Conservation (phyloP, 2,888 invertebrate genomes). For the Machimus atricapillus region DNA sequence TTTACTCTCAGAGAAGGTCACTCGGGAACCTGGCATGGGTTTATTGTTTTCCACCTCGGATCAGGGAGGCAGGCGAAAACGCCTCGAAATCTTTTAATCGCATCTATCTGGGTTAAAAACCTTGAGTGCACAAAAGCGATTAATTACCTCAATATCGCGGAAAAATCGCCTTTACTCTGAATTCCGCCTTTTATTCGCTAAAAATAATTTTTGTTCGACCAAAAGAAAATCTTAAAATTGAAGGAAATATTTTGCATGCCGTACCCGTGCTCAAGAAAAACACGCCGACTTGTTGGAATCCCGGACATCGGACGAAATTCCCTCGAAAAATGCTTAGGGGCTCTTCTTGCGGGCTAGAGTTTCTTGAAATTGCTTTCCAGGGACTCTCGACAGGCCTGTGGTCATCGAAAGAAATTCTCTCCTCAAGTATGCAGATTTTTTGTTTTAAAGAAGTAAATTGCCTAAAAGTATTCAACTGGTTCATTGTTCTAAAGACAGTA, state of each 20-base stretch:
- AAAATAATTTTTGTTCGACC: neutral
- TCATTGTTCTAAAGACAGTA: neutral
- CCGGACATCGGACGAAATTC: conserved; percentile 11
- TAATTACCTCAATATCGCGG: neutral
- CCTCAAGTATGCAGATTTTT: conserved; percentile 39
- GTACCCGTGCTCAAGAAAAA: neutral
- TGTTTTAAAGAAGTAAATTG: conserved; percentile 26
- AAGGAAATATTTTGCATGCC: conserved; percentile 26
- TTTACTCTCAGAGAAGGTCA: conserved; percentile 2
- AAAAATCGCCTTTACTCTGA: neutral
- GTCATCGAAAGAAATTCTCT: neutral
- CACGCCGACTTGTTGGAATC: neutral
- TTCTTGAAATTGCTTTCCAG: neutral
- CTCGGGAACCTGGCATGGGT: neutral
- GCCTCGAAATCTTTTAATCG: neutral
- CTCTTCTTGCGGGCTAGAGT: neutral
- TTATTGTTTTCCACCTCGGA: neutral
- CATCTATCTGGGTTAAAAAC: neutral
- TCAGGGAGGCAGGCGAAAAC: neutral
- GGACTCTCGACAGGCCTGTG: neutral
- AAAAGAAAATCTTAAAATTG: neutral
- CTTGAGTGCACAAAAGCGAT: neutral
- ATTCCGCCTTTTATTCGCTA: neutral
- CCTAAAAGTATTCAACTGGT: conserved; percentile 29
- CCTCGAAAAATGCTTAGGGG: neutral